Conservation (phyloP, 1,140 invertebrate genomes). For the Formica exsecta region DNA sequence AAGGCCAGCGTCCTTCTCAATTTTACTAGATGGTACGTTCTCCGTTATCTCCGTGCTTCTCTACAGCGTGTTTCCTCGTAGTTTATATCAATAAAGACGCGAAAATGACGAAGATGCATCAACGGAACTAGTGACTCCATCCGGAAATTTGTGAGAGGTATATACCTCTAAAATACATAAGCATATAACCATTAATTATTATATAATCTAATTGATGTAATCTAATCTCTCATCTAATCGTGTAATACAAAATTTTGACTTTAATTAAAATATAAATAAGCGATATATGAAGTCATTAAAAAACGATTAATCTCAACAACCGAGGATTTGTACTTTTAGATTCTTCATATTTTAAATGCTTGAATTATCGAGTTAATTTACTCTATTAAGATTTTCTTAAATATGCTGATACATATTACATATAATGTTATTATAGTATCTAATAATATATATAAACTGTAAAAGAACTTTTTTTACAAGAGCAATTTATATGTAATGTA, state of each 20-base stretch:
- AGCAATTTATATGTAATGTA: neutral
- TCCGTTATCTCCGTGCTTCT: no score
- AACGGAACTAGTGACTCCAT: neutral
- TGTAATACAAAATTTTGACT: neutral
- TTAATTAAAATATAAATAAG: neutral
- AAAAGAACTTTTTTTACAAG: neutral
- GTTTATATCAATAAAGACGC: conserved; percentile 27
- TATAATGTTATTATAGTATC: neutral
- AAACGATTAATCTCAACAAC: neutral
- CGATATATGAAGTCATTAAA: neutral
- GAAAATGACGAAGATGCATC: conserved; percentile 2
- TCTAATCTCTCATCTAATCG: neutral
- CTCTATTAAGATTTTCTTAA: neutral
- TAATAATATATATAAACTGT: neutral
- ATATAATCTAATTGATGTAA: neutral
- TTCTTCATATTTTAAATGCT: neutral
- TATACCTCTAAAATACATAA: neutral
- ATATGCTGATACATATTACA: neutral
- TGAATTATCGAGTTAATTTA: neutral
- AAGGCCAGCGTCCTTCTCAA: conserved; percentile 17
- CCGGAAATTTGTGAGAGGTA: neutral
- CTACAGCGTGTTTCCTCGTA: neutral
- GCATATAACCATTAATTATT: conserved; percentile 13
- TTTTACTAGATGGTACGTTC: neutral
- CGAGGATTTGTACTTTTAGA: neutral